These are phyloP conservation scores for Drosophila macrospina DNA, from an alignment of 2,888 invertebrate species.

Conservation along the genomic window DNA sequence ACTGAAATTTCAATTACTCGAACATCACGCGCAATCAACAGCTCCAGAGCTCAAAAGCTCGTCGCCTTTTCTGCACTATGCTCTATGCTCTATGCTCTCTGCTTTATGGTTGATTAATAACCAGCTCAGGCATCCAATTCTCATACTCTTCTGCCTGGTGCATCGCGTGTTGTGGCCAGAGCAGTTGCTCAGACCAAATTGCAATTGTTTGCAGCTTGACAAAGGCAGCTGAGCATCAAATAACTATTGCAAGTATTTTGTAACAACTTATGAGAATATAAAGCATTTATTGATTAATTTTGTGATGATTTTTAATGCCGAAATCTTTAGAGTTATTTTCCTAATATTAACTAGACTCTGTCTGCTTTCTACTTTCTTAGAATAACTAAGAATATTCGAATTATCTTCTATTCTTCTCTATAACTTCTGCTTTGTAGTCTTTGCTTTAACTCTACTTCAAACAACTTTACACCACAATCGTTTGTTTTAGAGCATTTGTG, in stretches of 20 bases:
- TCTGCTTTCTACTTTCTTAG: too few relatives aligned
- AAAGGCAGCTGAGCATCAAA: not conserved
- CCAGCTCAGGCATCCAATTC: conserved; percentile 33
- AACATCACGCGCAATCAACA: conserved; percentile 80
- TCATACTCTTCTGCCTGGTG: conserved; percentile 39
- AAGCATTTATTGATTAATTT: too few relatives aligned
- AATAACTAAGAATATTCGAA: too few relatives aligned
- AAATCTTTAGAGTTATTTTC: too few relatives aligned
- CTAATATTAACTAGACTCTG: too few relatives aligned
- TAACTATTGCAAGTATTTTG: not conserved
- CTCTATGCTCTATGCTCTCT: not conserved
- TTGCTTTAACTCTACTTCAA: not conserved
- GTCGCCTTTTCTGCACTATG: conserved; percentile 20
- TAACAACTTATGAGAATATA: not conserved
- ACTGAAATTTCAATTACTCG: conserved; percentile 74
- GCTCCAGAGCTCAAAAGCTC: conserved; percentile 33
- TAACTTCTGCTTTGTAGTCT: not conserved
- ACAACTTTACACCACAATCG: not conserved
- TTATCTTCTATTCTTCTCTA: too few relatives aligned
- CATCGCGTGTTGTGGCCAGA: conserved; percentile 63
- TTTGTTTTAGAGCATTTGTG: conserved; percentile 40
- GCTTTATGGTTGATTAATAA: conserved; percentile 64
- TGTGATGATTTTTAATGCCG: too few relatives aligned
- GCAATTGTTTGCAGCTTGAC: conserved; percentile 48
- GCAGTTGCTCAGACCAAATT: conserved; percentile 49